Percentiles rank a stretch among this genome's conserved stretches.
Conservation (phyloP, 1,140 invertebrate species). For the Gryllus bimaculatus region DNA sequence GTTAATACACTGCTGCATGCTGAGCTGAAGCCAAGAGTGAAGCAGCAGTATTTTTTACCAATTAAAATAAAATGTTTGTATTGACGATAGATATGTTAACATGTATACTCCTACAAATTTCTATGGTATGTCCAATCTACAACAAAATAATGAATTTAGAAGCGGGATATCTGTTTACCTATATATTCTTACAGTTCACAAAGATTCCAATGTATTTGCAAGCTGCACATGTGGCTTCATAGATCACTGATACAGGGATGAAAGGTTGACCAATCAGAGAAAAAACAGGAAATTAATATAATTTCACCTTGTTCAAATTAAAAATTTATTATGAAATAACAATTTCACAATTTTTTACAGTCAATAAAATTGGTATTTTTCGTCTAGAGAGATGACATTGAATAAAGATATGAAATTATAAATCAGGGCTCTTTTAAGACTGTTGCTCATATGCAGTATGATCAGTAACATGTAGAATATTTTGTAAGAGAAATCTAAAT, state of each 20-base stretch:
- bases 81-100: background rate
- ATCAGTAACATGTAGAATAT: background rate
- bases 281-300: background rate
- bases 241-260: background rate
- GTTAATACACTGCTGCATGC: too few relatives aligned
- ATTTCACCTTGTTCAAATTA: background rate
- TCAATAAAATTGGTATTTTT: background rate
- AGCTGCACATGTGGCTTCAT: background rate
- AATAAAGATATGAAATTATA: background rate
- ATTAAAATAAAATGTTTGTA: background rate
- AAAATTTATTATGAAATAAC: background rate
- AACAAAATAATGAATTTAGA: background rate
- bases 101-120: background rate
- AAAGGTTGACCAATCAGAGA: background rate
- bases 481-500: background rate
- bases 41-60: background rate
- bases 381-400: background rate
- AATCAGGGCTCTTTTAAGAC: background rate
- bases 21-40: background rate
- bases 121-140: background rate
- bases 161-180: background rate
- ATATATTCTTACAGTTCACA: slow-evolving; percentile 1
- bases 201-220: background rate
- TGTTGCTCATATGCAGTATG: background rate
- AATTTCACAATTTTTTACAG: background rate